Percentiles rank a stretch among this genome's conserved stretches.
These are phyloP conservation scores for Crotalus helleri DNA, from an alignment of 2,113 vertebrate genomes.

Conservation along the genomic window DNA sequence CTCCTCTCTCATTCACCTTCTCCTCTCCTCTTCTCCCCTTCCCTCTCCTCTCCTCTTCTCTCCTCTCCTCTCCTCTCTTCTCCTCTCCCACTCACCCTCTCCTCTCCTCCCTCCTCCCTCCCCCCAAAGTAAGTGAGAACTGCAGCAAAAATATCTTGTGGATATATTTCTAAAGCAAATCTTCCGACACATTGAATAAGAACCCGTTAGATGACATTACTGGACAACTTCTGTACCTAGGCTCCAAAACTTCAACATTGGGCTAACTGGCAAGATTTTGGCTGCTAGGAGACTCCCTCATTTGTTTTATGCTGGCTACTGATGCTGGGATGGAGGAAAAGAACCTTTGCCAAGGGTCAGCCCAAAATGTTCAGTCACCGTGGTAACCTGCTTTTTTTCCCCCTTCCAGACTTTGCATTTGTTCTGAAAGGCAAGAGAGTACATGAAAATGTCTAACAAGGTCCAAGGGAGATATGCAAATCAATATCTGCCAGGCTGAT, in stretches of 20 bases:
- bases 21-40: not conserved
- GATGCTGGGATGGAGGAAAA: not conserved
- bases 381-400: not conserved
- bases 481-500: not conserved
- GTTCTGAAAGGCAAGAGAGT: not conserved
- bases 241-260: not conserved
- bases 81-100: too few relatives aligned
- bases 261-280: not conserved
- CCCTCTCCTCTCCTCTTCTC: too few relatives aligned
- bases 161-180: not conserved
- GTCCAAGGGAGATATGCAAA: not conserved
- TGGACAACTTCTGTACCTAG: not conserved
- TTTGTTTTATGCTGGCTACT: not conserved
- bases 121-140: not conserved
- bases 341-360: too few relatives aligned
- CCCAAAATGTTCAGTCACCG: not conserved
- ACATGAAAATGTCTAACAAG: accelerated
- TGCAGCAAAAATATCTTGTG: not conserved
- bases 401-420: not conserved
- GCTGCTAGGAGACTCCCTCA: not conserved
- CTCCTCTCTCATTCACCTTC: too few relatives aligned
- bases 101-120: not conserved
- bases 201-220: not conserved
- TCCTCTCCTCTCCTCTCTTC: too few relatives aligned
- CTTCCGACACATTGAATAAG: not conserved